Evolutionary conservation across 2,797 vertebrate genomes (phyloP), one percentile per base, ranked within the genome.

Genomic region (Nyctalus aviator): DNA sequence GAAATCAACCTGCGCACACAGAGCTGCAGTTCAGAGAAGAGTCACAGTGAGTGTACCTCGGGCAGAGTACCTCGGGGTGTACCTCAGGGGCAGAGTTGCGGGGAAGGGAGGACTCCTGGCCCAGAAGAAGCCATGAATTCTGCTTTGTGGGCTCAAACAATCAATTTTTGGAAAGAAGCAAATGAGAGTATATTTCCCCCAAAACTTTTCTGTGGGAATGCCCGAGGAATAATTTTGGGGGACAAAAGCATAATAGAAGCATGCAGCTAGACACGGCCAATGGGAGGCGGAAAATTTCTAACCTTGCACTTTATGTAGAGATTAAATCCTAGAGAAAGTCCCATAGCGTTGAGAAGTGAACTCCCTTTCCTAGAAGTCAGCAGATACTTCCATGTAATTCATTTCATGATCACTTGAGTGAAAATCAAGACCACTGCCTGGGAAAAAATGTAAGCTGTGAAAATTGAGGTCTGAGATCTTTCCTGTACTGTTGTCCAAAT

Each of bases 161-260:
- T 35, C 27, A 72, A n/a, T 78, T 21, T 93, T 86, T 81, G n/a
- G 44, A 77, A 88, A 91, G 48, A 86, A 83, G 46, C 14, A 76
- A 85, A 57, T 30, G 9, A 89, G 23, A 27, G 1, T 75, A 5
- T 57, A 68, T 18, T 46, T 77, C 8, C 0, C 15, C 37, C 5
- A 0, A 0, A 53, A 37, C 12, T 55, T 73, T 90, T 78, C 71
- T 94, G 15, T 88, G 66, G 71, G 15, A 72, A 66, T 88, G 5
- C 32, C 12, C 30, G 64, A 59, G 66, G 84, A 77, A 81, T 37
- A 75, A 90, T 66, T 88, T 48, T 48, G 48, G 59, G 23, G 50
- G 50, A 37, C 64, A 77, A 32, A 68, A 37, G 41, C 17, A 9
- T 85, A 68, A 57, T 35, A 68, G 35, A 73, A 78, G 68, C 55